phyloP scores from a whole-genome alignment of 2,113 vertebrate genomes.

The Corydoras sp. region DNA sequence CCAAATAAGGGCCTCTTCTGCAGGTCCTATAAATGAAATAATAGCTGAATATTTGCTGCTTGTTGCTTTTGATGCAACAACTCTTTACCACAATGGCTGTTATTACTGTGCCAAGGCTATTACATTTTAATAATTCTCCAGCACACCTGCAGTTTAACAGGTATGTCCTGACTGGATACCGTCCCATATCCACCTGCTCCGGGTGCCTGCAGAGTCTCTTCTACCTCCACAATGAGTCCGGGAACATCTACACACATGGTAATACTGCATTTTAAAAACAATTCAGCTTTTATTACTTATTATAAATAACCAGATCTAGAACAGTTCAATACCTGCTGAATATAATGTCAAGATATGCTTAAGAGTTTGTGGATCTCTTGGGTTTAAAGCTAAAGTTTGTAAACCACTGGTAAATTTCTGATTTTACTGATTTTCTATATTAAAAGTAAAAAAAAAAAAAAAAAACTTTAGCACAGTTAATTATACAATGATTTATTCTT shows the following conservation, averaged over 20 bases:
- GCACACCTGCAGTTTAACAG: constrained; percentile 85
- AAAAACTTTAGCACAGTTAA: no score
- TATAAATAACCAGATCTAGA: no score
- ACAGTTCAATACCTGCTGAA: no score
- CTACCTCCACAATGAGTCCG: constrained; percentile 87
- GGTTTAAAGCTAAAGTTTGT: no score
- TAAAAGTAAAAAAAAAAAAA: no score
- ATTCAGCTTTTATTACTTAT: no score
- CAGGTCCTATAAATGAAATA: background rate
- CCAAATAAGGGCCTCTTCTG: no score
- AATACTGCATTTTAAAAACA: background rate
- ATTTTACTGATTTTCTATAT: no score
- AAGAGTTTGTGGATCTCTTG: no score
- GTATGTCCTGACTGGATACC: constrained; percentile 83
- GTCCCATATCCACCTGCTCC: constrained; percentile 71
- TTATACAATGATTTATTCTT: no score
- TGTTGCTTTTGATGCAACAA: background rate
- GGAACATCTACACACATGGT: constrained; percentile 91
- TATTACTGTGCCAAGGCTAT: constrained; percentile 69
- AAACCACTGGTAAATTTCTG: no score
- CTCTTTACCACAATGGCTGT: constrained; percentile 59
- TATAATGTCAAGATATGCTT: no score
- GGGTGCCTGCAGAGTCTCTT: constrained; percentile 82
- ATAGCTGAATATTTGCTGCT: background rate
- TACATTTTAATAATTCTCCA: constrained; percentile 80